Percentiles rank a stretch among this genome's conserved stretches.
phyloP scores from a whole-genome alignment of 2,888 invertebrate species.

The Phengaris alcon region DNA sequence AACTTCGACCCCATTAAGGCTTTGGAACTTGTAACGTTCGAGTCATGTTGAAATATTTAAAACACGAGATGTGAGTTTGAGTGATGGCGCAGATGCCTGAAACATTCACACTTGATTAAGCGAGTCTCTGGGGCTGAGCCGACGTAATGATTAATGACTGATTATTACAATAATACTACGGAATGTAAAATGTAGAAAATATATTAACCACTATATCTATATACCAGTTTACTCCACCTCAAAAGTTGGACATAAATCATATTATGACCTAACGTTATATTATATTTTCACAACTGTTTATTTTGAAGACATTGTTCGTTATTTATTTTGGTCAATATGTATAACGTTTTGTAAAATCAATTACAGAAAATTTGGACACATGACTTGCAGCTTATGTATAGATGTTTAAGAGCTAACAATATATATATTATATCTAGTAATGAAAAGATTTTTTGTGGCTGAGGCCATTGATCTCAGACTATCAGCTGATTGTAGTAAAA shows the following conservation, averaged over 20 bases:
- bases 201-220: background rate
- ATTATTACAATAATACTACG: conserved; percentile 48
- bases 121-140: conserved; percentile 68
- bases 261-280: background rate
- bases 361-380: no score
- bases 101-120: conserved; percentile 73
- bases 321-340: background rate
- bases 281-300: background rate
- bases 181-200: background rate
- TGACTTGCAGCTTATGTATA: no score
- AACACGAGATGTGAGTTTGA: conserved; percentile 59
- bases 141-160: conserved; percentile 68
- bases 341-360: background rate
- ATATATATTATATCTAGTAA: no score
- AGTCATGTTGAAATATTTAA: conserved; percentile 28
- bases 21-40: conserved; percentile 16
- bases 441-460: no score
- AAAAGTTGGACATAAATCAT: conserved; percentile 5
- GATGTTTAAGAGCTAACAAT: no score
- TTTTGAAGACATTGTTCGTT: background rate
- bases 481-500: no score
- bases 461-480: no score
- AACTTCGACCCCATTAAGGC: conserved; percentile 15
- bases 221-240: background rate
- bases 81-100: conserved; percentile 60